Base-by-base conservation (phyloP, 2,113 vertebrate species). In the Anthoscopus minutus region DNA sequence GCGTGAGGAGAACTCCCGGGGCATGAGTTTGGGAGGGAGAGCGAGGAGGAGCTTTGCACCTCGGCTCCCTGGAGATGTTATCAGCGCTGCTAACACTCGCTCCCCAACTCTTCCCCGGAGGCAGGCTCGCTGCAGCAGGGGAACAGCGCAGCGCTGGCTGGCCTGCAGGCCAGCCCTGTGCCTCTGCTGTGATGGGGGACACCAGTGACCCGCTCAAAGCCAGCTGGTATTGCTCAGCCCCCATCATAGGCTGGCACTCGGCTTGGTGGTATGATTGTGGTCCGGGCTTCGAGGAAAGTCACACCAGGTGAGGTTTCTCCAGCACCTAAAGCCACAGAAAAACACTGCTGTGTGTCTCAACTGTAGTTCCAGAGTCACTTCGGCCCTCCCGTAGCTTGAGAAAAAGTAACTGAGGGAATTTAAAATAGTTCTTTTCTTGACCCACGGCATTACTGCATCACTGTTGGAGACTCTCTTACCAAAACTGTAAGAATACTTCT, bases 171-270 rank as follows among this genome's bases (percentile, higher is more conserved):
- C 20, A 35, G 53, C 40, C 61, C 44, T 13, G 56, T 11, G 42
- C 25, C 44, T 8, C 57, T 14, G 51, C 35, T 20, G n/a, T 0
- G 30, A 5, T 11, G 77, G 77, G 30, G 12, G 47, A 42, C 14
- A 27, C n/a, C 44, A 3, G 54, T 1, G 37, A 64, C 22, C 28
- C 15, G 42, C 50, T 56, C 62, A 17, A 5, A 54, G 65, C 13
- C n/a, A 23, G 7, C 58, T 56, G 40, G 6, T 3, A 3, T 4
- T 7, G 45, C 65, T 86, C 54, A 38, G 65, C 17, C 15, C 27
- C 1, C 1, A 2, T 20, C 38, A 2, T 0, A 8, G 0, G 4
- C 56, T 45, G 2, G 0, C 28, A 7, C 40, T 30, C 83, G 44
- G 53, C 67, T 31, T 6, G 5, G 40, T 1, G 2, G 11, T 4